Percentiles rank a stretch among this genome's conserved stretches.
phyloP scores from a whole-genome alignment of 1,140 invertebrate species.

The Trachelipus rathkii region DNA sequence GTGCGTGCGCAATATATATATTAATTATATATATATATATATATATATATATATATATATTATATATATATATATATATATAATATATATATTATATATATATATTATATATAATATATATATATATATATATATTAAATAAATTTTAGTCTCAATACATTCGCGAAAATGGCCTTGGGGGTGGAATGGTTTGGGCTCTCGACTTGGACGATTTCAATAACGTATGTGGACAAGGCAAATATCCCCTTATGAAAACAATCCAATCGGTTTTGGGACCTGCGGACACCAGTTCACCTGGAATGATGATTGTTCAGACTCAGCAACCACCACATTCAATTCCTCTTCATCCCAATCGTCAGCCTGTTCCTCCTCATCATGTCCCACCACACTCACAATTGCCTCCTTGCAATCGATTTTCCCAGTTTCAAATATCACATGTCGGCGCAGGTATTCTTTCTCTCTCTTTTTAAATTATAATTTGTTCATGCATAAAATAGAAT shows the following conservation, averaged over 20 bases:
- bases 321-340: too few relatives aligned
- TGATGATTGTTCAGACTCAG: too few relatives aligned
- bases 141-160: conserved; percentile 50
- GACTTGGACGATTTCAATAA: conserved; percentile 80
- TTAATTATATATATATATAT: neutral
- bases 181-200: conserved; percentile 82
- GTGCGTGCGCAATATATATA: too few relatives aligned
- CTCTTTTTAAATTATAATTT: too few relatives aligned
- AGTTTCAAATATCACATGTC: too few relatives aligned
- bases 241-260: conserved; percentile 71
- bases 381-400: too few relatives aligned
- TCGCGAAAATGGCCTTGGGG: conserved; percentile 54
- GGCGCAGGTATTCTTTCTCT: too few relatives aligned
- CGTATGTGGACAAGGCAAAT: conserved; percentile 57
- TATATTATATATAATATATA: neutral
- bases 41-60: conserved; percentile 15
- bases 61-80: conserved; percentile 15
- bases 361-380: too few relatives aligned
- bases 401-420: too few relatives aligned
- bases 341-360: too few relatives aligned
- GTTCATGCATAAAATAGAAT: too few relatives aligned
- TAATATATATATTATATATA: conserved; percentile 15
- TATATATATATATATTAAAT: conserved; percentile 1
- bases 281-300: too few relatives aligned
- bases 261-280: conserved; percentile 61